Conservation (phyloP, 1,140 invertebrate genomes). For the Penaeus vannamei region DNA sequence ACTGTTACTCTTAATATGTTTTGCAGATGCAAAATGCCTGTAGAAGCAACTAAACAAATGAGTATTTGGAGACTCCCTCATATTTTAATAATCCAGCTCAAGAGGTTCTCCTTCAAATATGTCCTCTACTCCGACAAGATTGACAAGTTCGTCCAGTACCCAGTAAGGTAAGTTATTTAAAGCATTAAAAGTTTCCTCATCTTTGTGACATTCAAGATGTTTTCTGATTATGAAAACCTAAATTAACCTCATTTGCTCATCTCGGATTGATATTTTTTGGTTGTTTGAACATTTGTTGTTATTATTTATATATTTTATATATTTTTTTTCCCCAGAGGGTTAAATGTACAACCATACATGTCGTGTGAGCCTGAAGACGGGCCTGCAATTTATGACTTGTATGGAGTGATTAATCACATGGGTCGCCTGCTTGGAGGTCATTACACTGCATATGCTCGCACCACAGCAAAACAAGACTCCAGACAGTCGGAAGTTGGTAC, state of each 20-base stretch:
- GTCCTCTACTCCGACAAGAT: slow-evolving; percentile 74
- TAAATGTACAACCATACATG: slow-evolving; percentile 73
- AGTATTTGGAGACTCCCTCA: slow-evolving; percentile 73
- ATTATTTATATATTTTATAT: slow-evolving; percentile 28
- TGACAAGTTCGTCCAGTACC: slow-evolving; percentile 75
- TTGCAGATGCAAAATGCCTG: slow-evolving; percentile 72
- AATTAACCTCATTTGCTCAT: too few relatives aligned
- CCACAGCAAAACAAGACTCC: slow-evolving; percentile 68
- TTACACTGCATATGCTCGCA: slow-evolving; percentile 74
- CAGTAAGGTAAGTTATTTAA: slow-evolving; percentile 70
- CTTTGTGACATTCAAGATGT: neutral
- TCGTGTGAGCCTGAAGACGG: slow-evolving; percentile 68
- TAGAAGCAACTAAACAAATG: slow-evolving; percentile 74
- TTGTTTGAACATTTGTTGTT: too few relatives aligned
- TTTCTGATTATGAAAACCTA: too few relatives aligned
- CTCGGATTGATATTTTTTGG: too few relatives aligned
- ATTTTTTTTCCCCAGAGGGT: slow-evolving; percentile 69
- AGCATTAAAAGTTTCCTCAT: neutral
- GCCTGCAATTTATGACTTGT: slow-evolving; percentile 75
- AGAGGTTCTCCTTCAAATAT: slow-evolving; percentile 74
- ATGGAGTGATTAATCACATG: slow-evolving; percentile 76
- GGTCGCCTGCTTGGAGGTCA: slow-evolving; percentile 75
- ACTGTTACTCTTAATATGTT: too few relatives aligned
- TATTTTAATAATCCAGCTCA: slow-evolving; percentile 74
- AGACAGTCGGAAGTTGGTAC: slow-evolving; percentile 72